Evolutionary conservation across 1,140 invertebrate genomes (phyloP).

Genomic region (Zaprionus ornatus): DNA sequence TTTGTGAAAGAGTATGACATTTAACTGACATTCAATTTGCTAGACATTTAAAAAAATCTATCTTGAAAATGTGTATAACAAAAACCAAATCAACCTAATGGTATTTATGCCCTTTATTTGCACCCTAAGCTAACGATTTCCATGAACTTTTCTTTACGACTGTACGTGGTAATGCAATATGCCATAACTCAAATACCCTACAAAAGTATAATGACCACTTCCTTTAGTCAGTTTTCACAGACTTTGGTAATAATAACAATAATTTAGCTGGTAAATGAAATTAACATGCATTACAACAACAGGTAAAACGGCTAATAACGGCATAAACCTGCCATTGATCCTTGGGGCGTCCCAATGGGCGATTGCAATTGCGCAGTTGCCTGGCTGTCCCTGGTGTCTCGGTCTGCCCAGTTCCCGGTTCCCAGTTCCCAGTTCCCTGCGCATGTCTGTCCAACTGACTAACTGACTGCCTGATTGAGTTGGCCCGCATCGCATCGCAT

Average conservation of each 20-base stretch:
- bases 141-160: neutral
- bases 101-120: neutral
- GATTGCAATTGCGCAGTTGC: conserved; percentile 41
- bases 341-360: conserved; percentile 74
- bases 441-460: conserved; percentile 60
- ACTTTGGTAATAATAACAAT: conserved; percentile 71
- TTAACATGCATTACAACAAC: conserved; percentile 77
- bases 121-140: neutral
- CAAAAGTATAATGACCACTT: neutral
- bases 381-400: conserved; percentile 15
- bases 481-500: conserved; percentile 54
- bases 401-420: conserved; percentile 14
- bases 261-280: conserved; percentile 74
- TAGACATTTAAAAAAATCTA: no score
- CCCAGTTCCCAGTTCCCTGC: conserved; percentile 44
- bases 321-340: conserved; percentile 79
- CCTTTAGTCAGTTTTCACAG: neutral
- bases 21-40: no score
- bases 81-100: neutral
- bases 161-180: neutral
- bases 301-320: conserved; percentile 68
- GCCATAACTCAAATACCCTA: conserved; percentile 1
- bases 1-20: neutral
- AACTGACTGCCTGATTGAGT: conserved; percentile 76
- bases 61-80: no score